phyloP scores from a whole-genome alignment of 2,797 vertebrate genomes.

The Melanogrammus aeglefinus region DNA sequence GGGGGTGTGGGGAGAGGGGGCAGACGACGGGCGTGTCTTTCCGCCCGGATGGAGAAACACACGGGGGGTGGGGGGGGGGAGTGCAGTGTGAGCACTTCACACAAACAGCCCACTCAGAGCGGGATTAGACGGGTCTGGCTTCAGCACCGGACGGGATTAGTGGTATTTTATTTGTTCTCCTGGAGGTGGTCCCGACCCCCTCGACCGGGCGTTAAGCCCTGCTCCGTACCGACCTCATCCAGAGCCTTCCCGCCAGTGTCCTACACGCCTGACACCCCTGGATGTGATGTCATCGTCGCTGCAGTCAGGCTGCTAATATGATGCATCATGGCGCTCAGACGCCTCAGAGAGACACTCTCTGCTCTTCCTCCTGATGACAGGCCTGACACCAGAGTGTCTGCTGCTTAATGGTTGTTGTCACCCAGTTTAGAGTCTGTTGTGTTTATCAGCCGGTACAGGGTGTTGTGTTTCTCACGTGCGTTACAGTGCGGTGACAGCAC shows the following conservation, averaged over 20 bases:
- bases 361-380: background rate
- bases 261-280: background rate
- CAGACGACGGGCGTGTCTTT: slow-evolving; percentile 53
- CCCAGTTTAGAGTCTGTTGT: background rate
- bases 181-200: slow-evolving; percentile 55
- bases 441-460: background rate
- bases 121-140: slow-evolving; percentile 65
- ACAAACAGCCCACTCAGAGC: slow-evolving; percentile 62
- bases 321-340: background rate
- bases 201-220: slow-evolving; percentile 49
- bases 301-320: background rate
- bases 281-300: background rate
- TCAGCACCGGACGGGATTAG: slow-evolving; percentile 70
- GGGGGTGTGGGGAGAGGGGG: background rate
- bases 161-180: slow-evolving; percentile 60
- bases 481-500: background rate
- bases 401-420: background rate
- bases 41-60: slow-evolving; percentile 62
- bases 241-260: background rate
- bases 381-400: background rate
- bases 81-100: slow-evolving; percentile 70
- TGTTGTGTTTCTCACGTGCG: background rate
- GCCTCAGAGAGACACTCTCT: background rate
- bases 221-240: slow-evolving; percentile 47
- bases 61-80: slow-evolving; percentile 49